These are phyloP conservation scores for Cottoperca gobio DNA, from an alignment of 2,797 vertebrate genomes.

Conservation along the genomic window DNA sequence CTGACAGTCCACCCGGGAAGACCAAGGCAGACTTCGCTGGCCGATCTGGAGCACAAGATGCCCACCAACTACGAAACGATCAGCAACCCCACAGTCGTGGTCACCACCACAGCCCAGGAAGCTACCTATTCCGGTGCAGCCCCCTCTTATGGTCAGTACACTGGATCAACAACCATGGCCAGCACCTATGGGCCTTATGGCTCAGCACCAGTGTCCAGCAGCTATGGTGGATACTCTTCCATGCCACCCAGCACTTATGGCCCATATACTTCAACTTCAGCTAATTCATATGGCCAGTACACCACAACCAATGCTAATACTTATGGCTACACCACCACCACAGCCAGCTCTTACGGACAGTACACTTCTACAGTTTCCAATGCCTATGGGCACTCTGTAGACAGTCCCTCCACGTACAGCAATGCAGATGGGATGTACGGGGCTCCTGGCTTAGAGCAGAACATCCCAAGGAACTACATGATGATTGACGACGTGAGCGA, in stretches of 20 bases:
- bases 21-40: conserved; percentile 93
- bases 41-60: conserved; percentile 96
- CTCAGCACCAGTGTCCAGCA: conserved; percentile 78
- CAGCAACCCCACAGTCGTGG: conserved; percentile 86
- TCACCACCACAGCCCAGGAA: conserved; percentile 89
- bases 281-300: conserved; percentile 82
- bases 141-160: conserved; percentile 83
- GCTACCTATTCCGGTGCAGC: conserved; percentile 84
- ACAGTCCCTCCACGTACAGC: conserved; percentile 90
- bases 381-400: conserved; percentile 86
- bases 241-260: conserved; percentile 82
- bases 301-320: conserved; percentile 84
- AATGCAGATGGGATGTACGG: conserved; percentile 90
- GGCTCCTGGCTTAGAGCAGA: conserved; percentile 93
- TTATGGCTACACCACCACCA: conserved; percentile 85
- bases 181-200: conserved; percentile 84
- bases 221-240: conserved; percentile 82
- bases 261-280: conserved; percentile 80
- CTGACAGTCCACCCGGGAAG: conserved; percentile 88
- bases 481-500: conserved; percentile 99
- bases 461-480: conserved; percentile 96
- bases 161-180: conserved; percentile 80
- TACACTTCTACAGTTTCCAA: conserved; percentile 83
- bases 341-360: conserved; percentile 85
- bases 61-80: conserved; percentile 97